A percentile compares a stretch with the other conserved stretches of the same genome.
Conservation (phyloP, 2,888 invertebrate species). For the Hypercompe scribonia region DNA sequence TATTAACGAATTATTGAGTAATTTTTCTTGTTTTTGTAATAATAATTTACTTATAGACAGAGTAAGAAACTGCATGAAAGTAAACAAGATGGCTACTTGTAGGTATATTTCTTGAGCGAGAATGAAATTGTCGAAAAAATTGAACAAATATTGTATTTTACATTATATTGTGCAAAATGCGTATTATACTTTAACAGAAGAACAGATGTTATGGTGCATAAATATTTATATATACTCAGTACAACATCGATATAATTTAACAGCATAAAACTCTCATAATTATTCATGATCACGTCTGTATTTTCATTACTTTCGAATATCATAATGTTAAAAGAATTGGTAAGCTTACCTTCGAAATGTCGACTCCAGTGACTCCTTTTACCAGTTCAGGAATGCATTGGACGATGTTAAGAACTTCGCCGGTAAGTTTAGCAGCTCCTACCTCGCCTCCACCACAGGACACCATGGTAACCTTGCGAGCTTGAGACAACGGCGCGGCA, state of each 20-base stretch:
- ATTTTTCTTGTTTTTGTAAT: too few species aligned
- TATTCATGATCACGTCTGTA: neutral
- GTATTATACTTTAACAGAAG: neutral
- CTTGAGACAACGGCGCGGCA: conserved; percentile 97
- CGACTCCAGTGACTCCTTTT: conserved; percentile 96
- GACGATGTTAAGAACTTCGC: conserved; percentile 97
- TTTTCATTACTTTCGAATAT: neutral
- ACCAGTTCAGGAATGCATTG: conserved; percentile 96
- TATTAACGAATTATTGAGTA: too few species aligned
- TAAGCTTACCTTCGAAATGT: conserved; percentile 92
- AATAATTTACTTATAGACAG: too few species aligned
- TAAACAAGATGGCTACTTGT: neutral
- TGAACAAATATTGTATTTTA: neutral
- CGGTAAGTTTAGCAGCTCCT: conserved; percentile 97
- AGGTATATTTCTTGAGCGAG: neutral
- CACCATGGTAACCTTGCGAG: conserved; percentile 98
- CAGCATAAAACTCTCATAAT: neutral
- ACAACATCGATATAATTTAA: neutral
- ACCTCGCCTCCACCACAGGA: conserved; percentile 96
- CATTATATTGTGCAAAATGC: neutral
- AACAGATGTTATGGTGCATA: neutral
- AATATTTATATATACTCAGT: neutral
- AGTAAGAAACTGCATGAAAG: neutral
- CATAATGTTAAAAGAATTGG: neutral
- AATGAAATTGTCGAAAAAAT: neutral